phyloP scores from a whole-genome alignment of 2,888 invertebrate species.

The Eilema caniola region DNA sequence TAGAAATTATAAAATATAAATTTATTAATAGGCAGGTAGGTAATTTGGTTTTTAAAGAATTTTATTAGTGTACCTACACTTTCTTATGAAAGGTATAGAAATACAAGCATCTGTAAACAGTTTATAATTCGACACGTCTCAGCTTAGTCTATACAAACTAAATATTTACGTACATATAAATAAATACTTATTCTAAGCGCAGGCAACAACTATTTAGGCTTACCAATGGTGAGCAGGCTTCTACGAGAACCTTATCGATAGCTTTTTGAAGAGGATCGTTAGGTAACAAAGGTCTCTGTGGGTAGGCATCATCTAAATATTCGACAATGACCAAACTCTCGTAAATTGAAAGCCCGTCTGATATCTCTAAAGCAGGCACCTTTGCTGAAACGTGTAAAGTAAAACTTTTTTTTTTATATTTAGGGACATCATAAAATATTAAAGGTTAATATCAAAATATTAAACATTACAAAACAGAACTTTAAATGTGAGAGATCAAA shows the following conservation, averaged over 20 bases:
- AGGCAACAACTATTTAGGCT: slow-evolving; percentile 52
- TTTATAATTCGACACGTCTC: too few relatives aligned
- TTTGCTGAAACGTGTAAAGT: slow-evolving; percentile 76
- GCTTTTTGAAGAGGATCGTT: slow-evolving; percentile 90
- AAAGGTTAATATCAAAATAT: too few relatives aligned
- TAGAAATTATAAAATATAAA: slow-evolving; percentile 46
- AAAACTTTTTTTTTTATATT: background rate
- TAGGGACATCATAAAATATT: background rate
- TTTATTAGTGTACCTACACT: background rate
- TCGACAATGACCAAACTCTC: slow-evolving; percentile 94
- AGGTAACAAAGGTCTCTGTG: slow-evolving; percentile 88
- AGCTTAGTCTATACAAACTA: too few relatives aligned
- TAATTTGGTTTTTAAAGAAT: background rate
- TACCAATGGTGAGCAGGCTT: slow-evolving; percentile 70
- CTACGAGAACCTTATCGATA: slow-evolving; percentile 90
- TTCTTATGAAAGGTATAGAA: too few relatives aligned
- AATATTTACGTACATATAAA: too few relatives aligned
- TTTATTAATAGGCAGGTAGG: background rate
- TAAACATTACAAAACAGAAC: background rate
- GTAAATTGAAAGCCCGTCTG: slow-evolving; percentile 89
- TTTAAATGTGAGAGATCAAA: background rate
- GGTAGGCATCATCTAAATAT: slow-evolving; percentile 93
- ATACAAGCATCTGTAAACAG: too few relatives aligned
- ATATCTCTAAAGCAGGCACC: slow-evolving; percentile 92
- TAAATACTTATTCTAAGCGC: background rate